Evolutionary conservation across 2,888 invertebrate genomes (phyloP), one percentile per base, ranked within the genome.

Genomic region (Atherix ibis): DNA sequence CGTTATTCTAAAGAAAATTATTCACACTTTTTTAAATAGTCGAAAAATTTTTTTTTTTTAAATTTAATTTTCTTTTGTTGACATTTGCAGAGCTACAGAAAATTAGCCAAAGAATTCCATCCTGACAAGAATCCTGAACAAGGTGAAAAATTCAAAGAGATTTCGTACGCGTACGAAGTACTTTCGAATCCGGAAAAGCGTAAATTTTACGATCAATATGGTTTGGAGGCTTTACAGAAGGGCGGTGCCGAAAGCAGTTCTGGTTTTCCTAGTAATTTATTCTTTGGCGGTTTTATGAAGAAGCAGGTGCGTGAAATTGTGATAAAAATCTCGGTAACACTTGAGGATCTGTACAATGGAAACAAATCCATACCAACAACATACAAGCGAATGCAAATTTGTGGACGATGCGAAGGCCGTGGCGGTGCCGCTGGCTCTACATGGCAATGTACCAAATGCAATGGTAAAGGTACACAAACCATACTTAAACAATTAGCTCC

Each of bases 121-220:
- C 92, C 92, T 51, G 71, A 92, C 66, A 78, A 92, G 71, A 76
- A 92, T 70, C 76, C 84, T 22, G 80, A 79, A 44, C 81, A 85
- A 39, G 91, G 85, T 36, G 91, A 92, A 55, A 85, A 80, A 66
- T 91, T 92, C 54, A 91, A 92, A 61, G 92, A 94, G 67, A 92
- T 94, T 47, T 87, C 88, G 39, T 91, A 83, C 64, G 92, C 92
- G 1, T 89, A 92, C 58, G 92, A 94, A 66, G 77, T 91, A 30
- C 66, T 94, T 34, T 88, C 89, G 9, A 85, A 91, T 64, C 70
- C 83, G 4, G 82, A 84, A 48, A 91, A 91, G 60, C 68, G 83
- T 36, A 73, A 79, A 50, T 65, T 76, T 26, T 94, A 94, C 56
- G 91, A 94, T 58, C 74, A 75, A 49, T 76, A 73, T 64, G 94